Base-by-base conservation (phyloP, 2,113 vertebrate genomes). In the Acanthisitta chloris region DNA sequence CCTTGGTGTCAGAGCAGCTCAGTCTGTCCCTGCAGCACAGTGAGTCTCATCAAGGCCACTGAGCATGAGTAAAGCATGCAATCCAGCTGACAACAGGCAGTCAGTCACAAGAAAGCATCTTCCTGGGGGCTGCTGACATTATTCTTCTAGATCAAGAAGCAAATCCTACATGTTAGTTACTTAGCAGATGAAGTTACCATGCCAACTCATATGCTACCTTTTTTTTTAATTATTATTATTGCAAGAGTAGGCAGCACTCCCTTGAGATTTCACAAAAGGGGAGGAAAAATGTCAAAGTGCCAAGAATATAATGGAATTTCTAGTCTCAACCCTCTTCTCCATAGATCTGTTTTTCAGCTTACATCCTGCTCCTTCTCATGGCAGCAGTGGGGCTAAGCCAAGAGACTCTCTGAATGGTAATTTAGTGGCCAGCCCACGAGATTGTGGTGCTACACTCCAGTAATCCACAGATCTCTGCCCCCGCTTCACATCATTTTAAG, bases 101-200 rank as follows among this genome's bases (percentile, higher is more conserved):
- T 62, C 81, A 67, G 38, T 88, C 70, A 77, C 66, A 92, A 55
- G 73, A 71, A 92, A 94, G 42, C 92, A 78, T 95, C 88, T 95
- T 97, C 79, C 94, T 94, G 61, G 69, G 58, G 85, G 69, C 85
- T 96, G 91, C 92, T 97, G 96, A 93, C 90, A 92, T 95, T 95
- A 80, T 96, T 96, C 96, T 95, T 97, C 74, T 84, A 88, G 92
- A 97, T 95, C 95, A 96, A 94, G 81, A 91, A 96, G 83, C n/a
- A 94, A 94, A 92, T 94, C 78, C 85, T 94, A 94, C 65, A 34
- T 88, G 86, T 94, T 91, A 97, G 95, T 94, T 96, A 95, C 95
- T 95, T 97, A 93, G 92, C 92, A 93, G 94, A 95, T 87, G 94
- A 96, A 93, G 97, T 97, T 97, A 92, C 97, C 96, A 97, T 97